Base-by-base conservation (phyloP, 2,888 invertebrate species). In the Bellardia bayeri region DNA sequence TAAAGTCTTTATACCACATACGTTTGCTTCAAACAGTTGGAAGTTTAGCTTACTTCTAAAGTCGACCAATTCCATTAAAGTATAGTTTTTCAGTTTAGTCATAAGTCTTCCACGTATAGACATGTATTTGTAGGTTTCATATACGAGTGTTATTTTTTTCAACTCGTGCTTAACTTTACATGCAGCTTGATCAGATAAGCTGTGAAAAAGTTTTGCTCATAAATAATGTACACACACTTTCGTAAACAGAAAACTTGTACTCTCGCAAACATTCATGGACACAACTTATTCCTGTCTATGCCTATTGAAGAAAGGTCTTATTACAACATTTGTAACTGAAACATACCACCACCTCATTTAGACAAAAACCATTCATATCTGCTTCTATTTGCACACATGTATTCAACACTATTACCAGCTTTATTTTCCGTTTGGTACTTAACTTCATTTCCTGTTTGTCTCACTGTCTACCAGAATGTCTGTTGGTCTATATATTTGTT, bases 151-250 rank as follows among this genome's bases (percentile, higher is more conserved):
- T 23, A 23, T 23, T 23, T 49, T 78, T 74, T 84, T 51, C 8
- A 82, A 63, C 76, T 76, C 84, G 75, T 75, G 58, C 82, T 85
- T 79, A 85, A 87, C 82, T 85, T 79, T 68, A 85, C 85, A 89
- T 89, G 82, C 85, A 82, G 82, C 82, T 69, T 89, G 88, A 91
- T 91, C 90, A 90, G 91, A 91, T 91, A 90, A 89, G 69, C 82
- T 90, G 89, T 90, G 90, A 91, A 90, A 91, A 91, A 91, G 89
- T 90, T 90, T 90, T 37, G 85, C 88, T 87, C 90, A 90, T 91
- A 91, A 91, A 91, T 91, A 91, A 91, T 88, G 89, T 88, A 85
- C 87, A 85, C 87, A 85, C 87, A 87, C 87, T 82, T 82, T 64
- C 79, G 49, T 54, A 74, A 37, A 74, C 11, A 61, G 16, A 63